Conservation (phyloP, 2,888 invertebrate genomes). For the Myopa testacea region DNA sequence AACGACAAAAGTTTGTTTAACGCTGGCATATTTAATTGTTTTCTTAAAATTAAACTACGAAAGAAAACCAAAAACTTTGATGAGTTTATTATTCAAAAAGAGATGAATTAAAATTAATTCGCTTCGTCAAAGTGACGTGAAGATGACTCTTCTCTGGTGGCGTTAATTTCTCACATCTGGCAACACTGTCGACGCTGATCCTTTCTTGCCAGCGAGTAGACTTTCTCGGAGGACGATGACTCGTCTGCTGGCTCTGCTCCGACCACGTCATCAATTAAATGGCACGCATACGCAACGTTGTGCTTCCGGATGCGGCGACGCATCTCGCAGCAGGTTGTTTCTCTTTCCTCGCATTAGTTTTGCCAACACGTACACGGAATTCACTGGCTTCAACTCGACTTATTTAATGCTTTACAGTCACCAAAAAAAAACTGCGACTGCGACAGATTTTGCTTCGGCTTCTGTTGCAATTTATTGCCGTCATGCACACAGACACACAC, state of each 20-base stretch:
- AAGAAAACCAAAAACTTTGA: too few relatives aligned
- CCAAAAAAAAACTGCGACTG: not conserved
- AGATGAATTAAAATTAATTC: too few relatives aligned
- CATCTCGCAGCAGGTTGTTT: not conserved
- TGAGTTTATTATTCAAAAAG: too few relatives aligned
- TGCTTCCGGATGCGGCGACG: not conserved
- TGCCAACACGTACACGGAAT: slow-evolving; percentile 36
- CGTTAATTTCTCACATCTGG: too few relatives aligned
- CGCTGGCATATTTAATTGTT: too few relatives aligned
- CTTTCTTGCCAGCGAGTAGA: too few relatives aligned
- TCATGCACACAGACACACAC: not conserved
- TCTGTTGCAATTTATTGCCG: not conserved
- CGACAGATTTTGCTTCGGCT: not conserved
- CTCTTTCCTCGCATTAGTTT: slow-evolving; percentile 7
- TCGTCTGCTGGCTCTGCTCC: not conserved
- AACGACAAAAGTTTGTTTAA: too few relatives aligned
- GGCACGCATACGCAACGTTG: slow-evolving; percentile 32
- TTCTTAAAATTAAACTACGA: too few relatives aligned
- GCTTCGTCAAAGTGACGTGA: too few relatives aligned
- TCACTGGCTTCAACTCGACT: slow-evolving; percentile 12
- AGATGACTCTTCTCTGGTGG: too few relatives aligned
- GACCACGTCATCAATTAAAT: slow-evolving; percentile 22
- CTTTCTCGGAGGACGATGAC: not conserved
- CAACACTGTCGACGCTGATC: too few relatives aligned
- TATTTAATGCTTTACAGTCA: slow-evolving; percentile 15